phyloP scores from a whole-genome alignment of 1,140 invertebrate species.

The Nymphalis io region DNA sequence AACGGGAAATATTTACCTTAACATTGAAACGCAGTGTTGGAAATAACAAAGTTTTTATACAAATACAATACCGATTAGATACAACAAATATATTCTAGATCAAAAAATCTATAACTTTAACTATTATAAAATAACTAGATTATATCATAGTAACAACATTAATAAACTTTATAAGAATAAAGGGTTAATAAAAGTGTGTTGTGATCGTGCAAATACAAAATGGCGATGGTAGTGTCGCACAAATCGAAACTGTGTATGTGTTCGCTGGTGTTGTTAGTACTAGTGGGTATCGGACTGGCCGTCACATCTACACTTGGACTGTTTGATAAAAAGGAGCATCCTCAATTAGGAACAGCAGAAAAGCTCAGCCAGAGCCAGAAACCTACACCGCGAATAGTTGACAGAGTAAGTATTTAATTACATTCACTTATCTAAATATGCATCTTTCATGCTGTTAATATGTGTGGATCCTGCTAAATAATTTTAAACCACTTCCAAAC shows the following conservation, averaged over 20 bases:
- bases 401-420: conserved; percentile 50
- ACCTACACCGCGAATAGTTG: conserved; percentile 44
- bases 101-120: no score
- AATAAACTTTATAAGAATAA: background rate
- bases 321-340: conserved; percentile 58
- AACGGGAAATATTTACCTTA: no score
- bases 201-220: conserved; percentile 53
- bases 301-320: conserved; percentile 80
- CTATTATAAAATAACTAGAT: no score
- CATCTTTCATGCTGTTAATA: no score
- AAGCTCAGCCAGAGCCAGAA: conserved; percentile 64
- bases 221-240: conserved; percentile 83
- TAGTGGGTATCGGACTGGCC: conserved; percentile 80
- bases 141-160: background rate
- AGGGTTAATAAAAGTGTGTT: conserved; percentile 3
- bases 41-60: no score
- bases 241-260: conserved; percentile 81
- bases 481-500: no score
- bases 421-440: no score
- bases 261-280: conserved; percentile 76
- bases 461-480: no score
- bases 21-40: no score
- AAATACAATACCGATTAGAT: background rate
- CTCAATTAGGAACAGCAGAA: conserved; percentile 49
- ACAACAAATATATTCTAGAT: background rate